These are phyloP conservation scores for Merluccius polli DNA, from an alignment of 2,797 vertebrate species.

Conservation along the genomic window DNA sequence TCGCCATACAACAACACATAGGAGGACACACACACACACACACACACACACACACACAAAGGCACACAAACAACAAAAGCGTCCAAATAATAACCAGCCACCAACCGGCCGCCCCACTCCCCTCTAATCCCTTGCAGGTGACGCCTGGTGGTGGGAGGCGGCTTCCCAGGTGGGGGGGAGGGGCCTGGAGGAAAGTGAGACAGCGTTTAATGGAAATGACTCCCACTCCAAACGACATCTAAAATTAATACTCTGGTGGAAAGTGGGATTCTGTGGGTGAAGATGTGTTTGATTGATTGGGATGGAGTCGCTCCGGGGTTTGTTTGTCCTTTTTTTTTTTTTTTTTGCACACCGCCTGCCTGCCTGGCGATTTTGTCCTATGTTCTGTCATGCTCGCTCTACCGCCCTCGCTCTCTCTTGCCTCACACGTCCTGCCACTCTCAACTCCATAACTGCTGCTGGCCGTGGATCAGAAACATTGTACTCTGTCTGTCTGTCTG, in stretches of 20 bases:
- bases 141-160: constrained; percentile 49
- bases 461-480: neutral
- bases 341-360: too few species aligned
- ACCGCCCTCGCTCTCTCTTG: neutral
- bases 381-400: constrained; percentile 2
- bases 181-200: constrained; percentile 6
- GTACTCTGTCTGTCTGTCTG: neutral
- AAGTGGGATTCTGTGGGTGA: too few species aligned
- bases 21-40: neutral
- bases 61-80: constrained; percentile 27
- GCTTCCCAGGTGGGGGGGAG: constrained; percentile 11
- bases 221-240: too few species aligned
- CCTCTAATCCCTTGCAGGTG: constrained; percentile 69
- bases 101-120: constrained; percentile 25
- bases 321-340: neutral
- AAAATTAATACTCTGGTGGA: neutral
- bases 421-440: neutral
- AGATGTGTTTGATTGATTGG: neutral
- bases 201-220: neutral
- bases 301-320: neutral
- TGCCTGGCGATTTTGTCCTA: neutral
- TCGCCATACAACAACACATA: constrained; percentile 2
- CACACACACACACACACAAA: constrained; percentile 7
- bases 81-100: constrained; percentile 29
- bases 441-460: too few species aligned